These are phyloP conservation scores for Hemibagrus wyckioides DNA, from an alignment of 2,113 vertebrate genomes.

Conservation along the genomic window DNA sequence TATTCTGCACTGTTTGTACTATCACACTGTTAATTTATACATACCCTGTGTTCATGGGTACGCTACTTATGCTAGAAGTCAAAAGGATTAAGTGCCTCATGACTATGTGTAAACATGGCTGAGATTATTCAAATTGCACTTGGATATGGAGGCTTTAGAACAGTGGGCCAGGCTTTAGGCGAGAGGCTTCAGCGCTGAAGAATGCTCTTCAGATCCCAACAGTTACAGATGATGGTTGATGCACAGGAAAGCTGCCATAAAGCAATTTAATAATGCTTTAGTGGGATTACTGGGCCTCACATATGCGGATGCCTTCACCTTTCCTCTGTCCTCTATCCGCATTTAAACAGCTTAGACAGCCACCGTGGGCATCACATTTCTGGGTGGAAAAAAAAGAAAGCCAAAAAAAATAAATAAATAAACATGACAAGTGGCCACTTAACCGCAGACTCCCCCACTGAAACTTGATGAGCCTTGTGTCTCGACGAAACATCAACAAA, in stretches of 20 bases:
- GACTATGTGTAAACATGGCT: conserved; percentile 68
- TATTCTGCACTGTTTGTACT: conserved; percentile 70
- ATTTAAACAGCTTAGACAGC: conserved; percentile 66
- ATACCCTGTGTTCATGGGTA: conserved; percentile 56
- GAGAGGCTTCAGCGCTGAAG: conserved; percentile 35
- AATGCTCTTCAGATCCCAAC: conserved; percentile 35
- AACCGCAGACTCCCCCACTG: conserved; percentile 70
- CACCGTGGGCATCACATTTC: conserved; percentile 54
- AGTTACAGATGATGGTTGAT: conserved; percentile 35
- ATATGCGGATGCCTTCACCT: conserved; percentile 47
- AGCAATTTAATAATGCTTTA: conserved; percentile 55
- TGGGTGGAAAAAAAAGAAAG: conserved; percentile 32
- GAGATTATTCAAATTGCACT: conserved; percentile 67
- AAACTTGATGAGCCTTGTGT: conserved; percentile 73
- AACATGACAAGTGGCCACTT: conserved; percentile 78
- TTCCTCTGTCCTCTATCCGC: conserved; percentile 50
- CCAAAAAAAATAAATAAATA: conserved; percentile 72
- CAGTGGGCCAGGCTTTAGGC: conserved; percentile 16
- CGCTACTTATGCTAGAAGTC: conserved; percentile 57
- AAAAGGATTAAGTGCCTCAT: conserved; percentile 67
- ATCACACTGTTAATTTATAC: conserved; percentile 65
- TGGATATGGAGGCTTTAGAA: conserved; percentile 29
- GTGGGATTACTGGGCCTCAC: conserved; percentile 42
- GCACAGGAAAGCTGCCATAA: conserved; percentile 18
- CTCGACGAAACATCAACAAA: conserved; percentile 75